Conservation (phyloP, 2,888 invertebrate genomes). For the Xanthia icteritia region DNA sequence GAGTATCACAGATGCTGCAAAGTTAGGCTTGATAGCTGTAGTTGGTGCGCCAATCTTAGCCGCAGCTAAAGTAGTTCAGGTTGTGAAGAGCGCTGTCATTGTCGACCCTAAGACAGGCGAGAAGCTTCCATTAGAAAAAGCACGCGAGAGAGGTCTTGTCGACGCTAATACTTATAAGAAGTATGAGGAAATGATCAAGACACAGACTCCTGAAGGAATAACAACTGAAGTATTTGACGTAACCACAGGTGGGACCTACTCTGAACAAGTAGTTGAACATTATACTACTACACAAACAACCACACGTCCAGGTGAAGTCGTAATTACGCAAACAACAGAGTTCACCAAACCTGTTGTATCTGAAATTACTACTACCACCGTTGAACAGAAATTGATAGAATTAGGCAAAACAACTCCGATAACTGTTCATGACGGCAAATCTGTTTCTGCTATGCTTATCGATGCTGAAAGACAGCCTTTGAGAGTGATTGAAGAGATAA, state of each 20-base stretch:
- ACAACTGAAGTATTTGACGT: constrained; percentile 42
- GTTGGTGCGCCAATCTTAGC: constrained; percentile 94
- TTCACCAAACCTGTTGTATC: constrained; percentile 69
- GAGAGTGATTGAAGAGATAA: constrained; percentile 87
- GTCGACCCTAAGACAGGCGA: constrained; percentile 94
- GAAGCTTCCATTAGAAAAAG: constrained; percentile 93
- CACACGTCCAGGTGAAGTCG: constrained; percentile 64
- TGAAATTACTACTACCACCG: constrained; percentile 64
- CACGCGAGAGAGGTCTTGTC: constrained; percentile 92
- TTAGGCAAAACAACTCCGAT: constrained; percentile 62
- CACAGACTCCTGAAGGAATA: constrained; percentile 58
- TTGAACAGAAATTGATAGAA: constrained; percentile 70
- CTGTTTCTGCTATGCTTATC: constrained; percentile 82
- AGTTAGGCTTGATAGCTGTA: constrained; percentile 93
- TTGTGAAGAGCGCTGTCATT: constrained; percentile 90
- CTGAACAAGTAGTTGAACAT: constrained; percentile 60
- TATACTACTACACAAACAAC: constrained; percentile 62
- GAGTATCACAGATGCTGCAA: constrained; percentile 93
- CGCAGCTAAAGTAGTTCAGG: constrained; percentile 92
- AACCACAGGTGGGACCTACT: constrained; percentile 51
- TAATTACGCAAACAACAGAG: constrained; percentile 70
- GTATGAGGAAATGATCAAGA: constrained; percentile 67
- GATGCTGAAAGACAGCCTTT: constrained; percentile 87
- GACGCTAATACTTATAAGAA: constrained; percentile 82
- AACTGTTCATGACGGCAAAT: constrained; percentile 76